Conservation (phyloP, 2,113 vertebrate genomes). For the Tragelaphus scriptus region DNA sequence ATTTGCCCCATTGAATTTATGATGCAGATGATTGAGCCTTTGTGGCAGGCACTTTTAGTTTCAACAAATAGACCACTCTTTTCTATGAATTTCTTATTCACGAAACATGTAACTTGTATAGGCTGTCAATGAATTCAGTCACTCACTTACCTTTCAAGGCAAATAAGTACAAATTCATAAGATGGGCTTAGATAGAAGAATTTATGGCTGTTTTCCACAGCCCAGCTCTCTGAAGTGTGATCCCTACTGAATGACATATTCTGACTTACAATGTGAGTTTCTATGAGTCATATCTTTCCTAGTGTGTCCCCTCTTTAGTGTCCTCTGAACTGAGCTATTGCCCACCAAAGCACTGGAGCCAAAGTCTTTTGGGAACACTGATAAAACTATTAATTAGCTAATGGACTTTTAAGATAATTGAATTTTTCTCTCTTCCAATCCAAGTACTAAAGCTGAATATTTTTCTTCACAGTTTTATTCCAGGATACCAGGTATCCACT, state of each 20-base stretch:
- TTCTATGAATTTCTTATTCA: neutral
- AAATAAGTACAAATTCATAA: neutral
- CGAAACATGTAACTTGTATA: neutral
- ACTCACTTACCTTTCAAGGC: neutral
- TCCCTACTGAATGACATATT: neutral
- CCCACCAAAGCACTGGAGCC: neutral
- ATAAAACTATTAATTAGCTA: slow-evolving; percentile 61
- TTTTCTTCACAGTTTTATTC: neutral
- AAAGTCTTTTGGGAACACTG: slow-evolving; percentile 45
- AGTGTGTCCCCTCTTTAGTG: neutral
- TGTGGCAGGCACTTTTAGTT: neutral
- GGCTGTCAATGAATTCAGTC: neutral
- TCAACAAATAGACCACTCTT: neutral
- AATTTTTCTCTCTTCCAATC: slow-evolving; percentile 9
- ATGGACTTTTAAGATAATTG: slow-evolving; percentile 52
- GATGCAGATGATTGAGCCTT: neutral
- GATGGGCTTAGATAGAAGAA: neutral
- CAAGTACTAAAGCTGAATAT: neutral
- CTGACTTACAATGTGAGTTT: neutral
- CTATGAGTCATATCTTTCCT: neutral
- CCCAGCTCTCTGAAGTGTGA: neutral
- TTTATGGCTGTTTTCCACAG: neutral
- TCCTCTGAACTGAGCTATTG: neutral
- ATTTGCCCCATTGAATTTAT: neutral
- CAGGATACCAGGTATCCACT: neutral